Evolutionary conservation across 2,888 invertebrate genomes (phyloP), one percentile per base, ranked within the genome.

Genomic region (Hermaeophaga mercurialis): DNA sequence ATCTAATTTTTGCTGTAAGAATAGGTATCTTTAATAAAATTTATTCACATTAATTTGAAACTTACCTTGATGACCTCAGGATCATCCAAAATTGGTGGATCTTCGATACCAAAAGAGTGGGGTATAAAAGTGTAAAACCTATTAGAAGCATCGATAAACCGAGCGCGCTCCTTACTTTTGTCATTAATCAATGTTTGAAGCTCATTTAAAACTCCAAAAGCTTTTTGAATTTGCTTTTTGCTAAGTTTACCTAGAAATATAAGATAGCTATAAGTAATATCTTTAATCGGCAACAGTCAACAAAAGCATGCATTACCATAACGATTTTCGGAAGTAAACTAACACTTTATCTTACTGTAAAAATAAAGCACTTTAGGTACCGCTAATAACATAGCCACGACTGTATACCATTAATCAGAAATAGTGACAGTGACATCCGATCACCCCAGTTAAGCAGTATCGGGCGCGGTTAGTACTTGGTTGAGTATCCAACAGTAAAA

Each of bases 41-140:
- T 24, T 12, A 12, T n/a, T n/a, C 1, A 1, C n/a, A n/a, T n/a
- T 11, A 19, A 12, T 19, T 24, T 8, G n/a, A 46, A 24, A 47
- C 54, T 61, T 69, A 80, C 81, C 72, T 84, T 82, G n/a, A 99
- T 87, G 43, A 88, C 80, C 43, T 91, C 90, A 3, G 81, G 72
- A 14, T 87, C 87, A 66, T 94, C 85, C 45, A 99, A 81, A 33
- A 95, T 73, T 1, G 93, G 93, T 0, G 95, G 91, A 65, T 86
- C 87, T 11, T 86, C 82, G 31, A 91, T 78, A 1, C 98, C 98
- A 75, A 96, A 97, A 70, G 90, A 89, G 75, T 99, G 99, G 0
- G 99, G 99, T 59, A 99, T 90, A 44, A 96, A 80, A 0, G 97
- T 96, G 76, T 94, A 99, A 79, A 99, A 99, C 62, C 85, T 83